Base-by-base conservation (phyloP, 2,797 vertebrate species). In the Coregonus sp. region DNA sequence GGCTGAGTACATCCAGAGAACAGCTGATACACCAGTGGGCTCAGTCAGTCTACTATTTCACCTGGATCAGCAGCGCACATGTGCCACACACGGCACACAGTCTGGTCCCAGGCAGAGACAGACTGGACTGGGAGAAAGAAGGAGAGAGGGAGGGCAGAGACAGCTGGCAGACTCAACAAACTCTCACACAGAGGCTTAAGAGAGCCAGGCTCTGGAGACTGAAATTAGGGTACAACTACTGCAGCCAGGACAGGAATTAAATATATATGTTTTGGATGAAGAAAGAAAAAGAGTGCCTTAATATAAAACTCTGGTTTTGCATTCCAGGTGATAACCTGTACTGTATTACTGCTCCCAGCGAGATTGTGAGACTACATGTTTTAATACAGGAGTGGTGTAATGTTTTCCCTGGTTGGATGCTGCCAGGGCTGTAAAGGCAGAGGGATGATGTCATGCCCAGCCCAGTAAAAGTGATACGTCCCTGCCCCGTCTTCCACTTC, bases 31-130 rank as follows among this genome's bases (percentile, higher is more conserved):
- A 90, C 88, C 89, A 90, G 83, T 33, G 84, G 88, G 85, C 52
- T 85, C 77, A 78, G 83, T 85, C 77, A 78, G 84, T 89, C 91
- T 94, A 93, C 90, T 85, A 90, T 96, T 96, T 95, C 95, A 94
- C 92, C 91, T 92, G 90, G 91, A 93, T 91, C 84, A 90, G 88
- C 86, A 90, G 80, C 89, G 85, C 86, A 83, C 79, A 25, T 9
- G 35, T 16, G 20, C 40, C 35, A 20, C 16, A 31, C 25, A 29
- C 14, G 2, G 31, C 66, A 18, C 18, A 12, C 35, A 47, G 37
- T 37, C 35, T 69, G 51, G 20, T 72, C 9, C 52, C 50, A 72
- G 70, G 70, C 50, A 54, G 50, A 47, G 40, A 47, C 11, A 33
- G 65, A 54, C 20, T 85, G 86, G 82, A 86, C 87, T 76, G 85